Evolutionary conservation across 2,797 vertebrate species (phyloP).

Genomic region (Trachurus trachurus): DNA sequence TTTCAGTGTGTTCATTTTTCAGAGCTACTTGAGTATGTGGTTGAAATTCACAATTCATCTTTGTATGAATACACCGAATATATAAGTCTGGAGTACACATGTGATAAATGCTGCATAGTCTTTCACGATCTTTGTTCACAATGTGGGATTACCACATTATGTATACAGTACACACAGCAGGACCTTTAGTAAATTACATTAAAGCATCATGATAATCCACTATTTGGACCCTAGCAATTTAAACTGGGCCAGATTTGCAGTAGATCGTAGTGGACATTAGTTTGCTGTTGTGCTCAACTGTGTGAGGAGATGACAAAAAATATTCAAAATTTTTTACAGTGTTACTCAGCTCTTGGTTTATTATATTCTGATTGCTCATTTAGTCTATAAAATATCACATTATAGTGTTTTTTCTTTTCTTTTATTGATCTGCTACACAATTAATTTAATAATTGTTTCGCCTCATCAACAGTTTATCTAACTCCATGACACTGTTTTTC

Average conservation of each 20-base stretch:
- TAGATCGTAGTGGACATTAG: neutral
- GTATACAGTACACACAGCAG: neutral
- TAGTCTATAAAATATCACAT: neutral
- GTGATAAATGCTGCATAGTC: neutral
- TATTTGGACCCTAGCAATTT: neutral
- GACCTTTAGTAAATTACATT: neutral
- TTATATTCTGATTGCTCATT: neutral
- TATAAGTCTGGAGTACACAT: neutral
- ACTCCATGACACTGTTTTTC: neutral
- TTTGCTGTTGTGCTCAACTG: neutral
- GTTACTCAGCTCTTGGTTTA: neutral
- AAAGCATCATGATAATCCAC: neutral
- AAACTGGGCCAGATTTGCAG: slow-evolving; percentile 1
- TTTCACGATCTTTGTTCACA: neutral
- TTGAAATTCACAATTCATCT: slow-evolving; percentile 16
- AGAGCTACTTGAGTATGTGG: slow-evolving; percentile 1
- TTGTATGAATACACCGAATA: neutral
- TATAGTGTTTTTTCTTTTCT: neutral
- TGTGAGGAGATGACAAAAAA: neutral
- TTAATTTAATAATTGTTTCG: neutral
- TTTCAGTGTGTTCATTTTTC: slow-evolving; percentile 9
- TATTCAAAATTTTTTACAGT: neutral
- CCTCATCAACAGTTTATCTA: neutral
- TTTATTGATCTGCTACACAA: neutral
- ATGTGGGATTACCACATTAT: neutral